Base-by-base conservation (phyloP, 2,797 vertebrate species). In the Lepidocolaptes lacrymiger region DNA sequence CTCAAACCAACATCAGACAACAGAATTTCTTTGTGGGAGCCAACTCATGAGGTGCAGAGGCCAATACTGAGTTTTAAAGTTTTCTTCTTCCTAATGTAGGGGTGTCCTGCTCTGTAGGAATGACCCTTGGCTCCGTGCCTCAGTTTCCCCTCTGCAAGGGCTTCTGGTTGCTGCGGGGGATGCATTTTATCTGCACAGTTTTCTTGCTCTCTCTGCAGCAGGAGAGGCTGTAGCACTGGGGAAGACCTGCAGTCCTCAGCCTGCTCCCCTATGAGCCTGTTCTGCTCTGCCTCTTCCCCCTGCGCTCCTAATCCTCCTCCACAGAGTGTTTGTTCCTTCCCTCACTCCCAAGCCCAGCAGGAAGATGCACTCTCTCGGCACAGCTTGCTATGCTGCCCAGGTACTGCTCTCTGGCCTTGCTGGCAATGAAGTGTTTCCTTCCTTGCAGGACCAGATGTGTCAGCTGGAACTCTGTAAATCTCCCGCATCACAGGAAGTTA, bases 151-250 rank as follows among this genome's bases (percentile, higher is more conserved):
- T 39, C 39, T 77, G 46, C 24, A 51, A 27, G 36, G 20, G 5
- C 2, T 4, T 58, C 58, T 37, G 74, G 15, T 11, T 41, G 37
- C 66, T 36, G 58, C 5, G 11, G 52, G 32, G 46, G 24, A 14
- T 86, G 51, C 0, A 0, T 66, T 81, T 87, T 44, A 37, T 15
- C 59, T 9, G 46, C 32, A 3, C 0, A 0, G 22, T 10, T 82
- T 82, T 46, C 54, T 56, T 52, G 5, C 13, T 26, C 3, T 41
- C 54, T 58, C 63, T 66, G 66, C 41, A 34, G 19, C 22, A 17
- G 51, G 37, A 9, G 12, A 27, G 26, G 39, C 66, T 78, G 75
- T 72, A 36, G 51, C 1, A 1, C 6, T 46, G 3, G 49, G 44
- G 24, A 36, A 64, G 46, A 75, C 7, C 46, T 44, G 64, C 64